Percentiles rank a stretch among this genome's conserved stretches.
Evolutionary conservation across 92 coral and sea anemone genomes (phyloP).

Genomic region (Porites rus): DNA sequence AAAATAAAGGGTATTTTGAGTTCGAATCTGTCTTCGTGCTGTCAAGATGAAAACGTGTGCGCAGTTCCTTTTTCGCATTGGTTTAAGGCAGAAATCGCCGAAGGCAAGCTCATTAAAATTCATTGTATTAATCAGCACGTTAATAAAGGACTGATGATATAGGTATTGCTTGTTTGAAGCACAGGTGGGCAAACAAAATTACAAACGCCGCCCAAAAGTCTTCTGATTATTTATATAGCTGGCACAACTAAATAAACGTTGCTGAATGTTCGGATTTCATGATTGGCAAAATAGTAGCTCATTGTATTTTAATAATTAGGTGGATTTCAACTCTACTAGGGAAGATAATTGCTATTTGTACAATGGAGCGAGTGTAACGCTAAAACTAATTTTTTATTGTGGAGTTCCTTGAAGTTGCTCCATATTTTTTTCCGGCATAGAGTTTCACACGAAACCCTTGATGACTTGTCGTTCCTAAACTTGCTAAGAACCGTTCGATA

Average conservation of each 20-base stretch:
- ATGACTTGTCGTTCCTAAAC: too few species aligned
- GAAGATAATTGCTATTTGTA: background rate
- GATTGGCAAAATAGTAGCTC: background rate
- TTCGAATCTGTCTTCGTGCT: background rate
- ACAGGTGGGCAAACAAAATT: background rate
- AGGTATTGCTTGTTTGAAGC: background rate
- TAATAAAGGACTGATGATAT: background rate
- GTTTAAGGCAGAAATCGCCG: background rate
- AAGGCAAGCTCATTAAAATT: conserved; percentile 9
- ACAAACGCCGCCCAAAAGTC: background rate
- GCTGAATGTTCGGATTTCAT: background rate
- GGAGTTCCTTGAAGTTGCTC: too few species aligned
- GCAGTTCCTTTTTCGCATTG: background rate
- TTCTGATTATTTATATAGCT: background rate
- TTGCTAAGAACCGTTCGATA: too few species aligned
- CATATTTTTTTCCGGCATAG: too few species aligned
- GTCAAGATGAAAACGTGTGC: background rate
- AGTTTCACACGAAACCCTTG: too few species aligned
- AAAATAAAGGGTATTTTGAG: background rate
- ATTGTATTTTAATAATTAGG: background rate
- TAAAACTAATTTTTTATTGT: too few species aligned
- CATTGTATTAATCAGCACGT: background rate
- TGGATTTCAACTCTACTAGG: background rate
- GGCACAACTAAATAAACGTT: background rate
- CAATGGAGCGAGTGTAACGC: too few species aligned